Evolutionary conservation across 1,140 invertebrate genomes (phyloP).

Genomic region (Drosophila pseudoobscura): DNA sequence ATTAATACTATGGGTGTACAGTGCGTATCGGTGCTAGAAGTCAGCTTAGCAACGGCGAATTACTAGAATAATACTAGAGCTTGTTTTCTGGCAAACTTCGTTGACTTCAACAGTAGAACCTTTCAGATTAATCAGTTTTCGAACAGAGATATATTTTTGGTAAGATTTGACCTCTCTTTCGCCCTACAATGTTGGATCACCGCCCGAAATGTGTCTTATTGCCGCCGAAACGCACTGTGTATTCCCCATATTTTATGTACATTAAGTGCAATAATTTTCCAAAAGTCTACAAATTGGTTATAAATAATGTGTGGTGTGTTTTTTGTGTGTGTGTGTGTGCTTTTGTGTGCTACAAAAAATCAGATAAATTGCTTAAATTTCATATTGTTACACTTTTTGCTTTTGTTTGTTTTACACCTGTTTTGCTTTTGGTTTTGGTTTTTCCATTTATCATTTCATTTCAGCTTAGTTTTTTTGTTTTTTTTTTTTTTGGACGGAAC

Average conservation of each 20-base stretch:
- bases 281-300: slow-evolving; percentile 37
- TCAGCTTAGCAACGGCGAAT: no score
- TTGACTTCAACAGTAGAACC: no score
- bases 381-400: background rate
- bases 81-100: no score
- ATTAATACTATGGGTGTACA: slow-evolving; percentile 15
- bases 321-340: background rate
- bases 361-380: slow-evolving; percentile 42
- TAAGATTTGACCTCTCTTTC: no score
- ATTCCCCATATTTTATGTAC: slow-evolving; percentile 38
- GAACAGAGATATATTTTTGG: no score
- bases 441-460: slow-evolving; percentile 24
- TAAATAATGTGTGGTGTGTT: slow-evolving; percentile 19
- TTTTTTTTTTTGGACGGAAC: slow-evolving; percentile 73
- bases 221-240: slow-evolving; percentile 29
- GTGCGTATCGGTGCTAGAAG: slow-evolving; percentile 4
- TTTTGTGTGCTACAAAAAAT: slow-evolving; percentile 34
- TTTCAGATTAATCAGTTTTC: no score
- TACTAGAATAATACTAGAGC: no score
- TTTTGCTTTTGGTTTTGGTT: slow-evolving; percentile 26
- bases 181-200: no score
- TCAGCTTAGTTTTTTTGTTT: slow-evolving; percentile 27
- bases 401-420: slow-evolving; percentile 37
- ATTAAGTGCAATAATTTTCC: slow-evolving; percentile 39
- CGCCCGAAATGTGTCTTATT: slow-evolving; percentile 6